phyloP scores from a whole-genome alignment of 2,888 invertebrate species.

The Erynnis tages region DNA sequence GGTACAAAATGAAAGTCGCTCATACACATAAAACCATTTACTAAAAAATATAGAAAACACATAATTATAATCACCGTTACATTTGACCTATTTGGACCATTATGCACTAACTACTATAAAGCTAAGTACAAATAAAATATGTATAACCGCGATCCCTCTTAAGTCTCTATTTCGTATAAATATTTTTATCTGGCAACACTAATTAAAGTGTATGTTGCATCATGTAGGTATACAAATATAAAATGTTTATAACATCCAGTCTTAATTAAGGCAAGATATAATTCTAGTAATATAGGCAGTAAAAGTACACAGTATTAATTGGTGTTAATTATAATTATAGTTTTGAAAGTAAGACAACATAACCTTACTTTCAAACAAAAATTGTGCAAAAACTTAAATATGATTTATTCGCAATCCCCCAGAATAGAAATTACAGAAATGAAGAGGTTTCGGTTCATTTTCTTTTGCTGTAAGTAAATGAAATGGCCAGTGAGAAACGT shows the following conservation, averaged over 20 bases:
- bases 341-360: no score
- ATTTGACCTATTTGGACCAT: slow-evolving; percentile 39
- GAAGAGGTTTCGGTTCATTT: no score
- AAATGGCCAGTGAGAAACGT: no score
- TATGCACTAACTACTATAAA: slow-evolving; percentile 33
- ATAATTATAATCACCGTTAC: slow-evolving; percentile 39
- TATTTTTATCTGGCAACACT: slow-evolving; percentile 14
- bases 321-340: no score
- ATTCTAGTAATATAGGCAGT: background rate
- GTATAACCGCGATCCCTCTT: slow-evolving; percentile 35
- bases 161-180: slow-evolving; percentile 25
- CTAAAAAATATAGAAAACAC: slow-evolving; percentile 52
- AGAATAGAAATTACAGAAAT: no score
- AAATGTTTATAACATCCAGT: slow-evolving; percentile 3
- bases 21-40: slow-evolving; percentile 47
- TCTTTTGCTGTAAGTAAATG: no score
- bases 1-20: slow-evolving; percentile 16
- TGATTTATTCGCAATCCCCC: no score
- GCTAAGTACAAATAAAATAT: slow-evolving; percentile 39
- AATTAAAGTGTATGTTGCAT: slow-evolving; percentile 19
- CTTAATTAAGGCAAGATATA: slow-evolving; percentile 19
- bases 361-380: no score
- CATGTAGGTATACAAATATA: background rate
- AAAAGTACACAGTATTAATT: no score
- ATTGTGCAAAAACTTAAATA: no score